Conservation (phyloP, 37 sponge, comb jelly and placozoan genomes). For the Tethya wilhelma region DNA sequence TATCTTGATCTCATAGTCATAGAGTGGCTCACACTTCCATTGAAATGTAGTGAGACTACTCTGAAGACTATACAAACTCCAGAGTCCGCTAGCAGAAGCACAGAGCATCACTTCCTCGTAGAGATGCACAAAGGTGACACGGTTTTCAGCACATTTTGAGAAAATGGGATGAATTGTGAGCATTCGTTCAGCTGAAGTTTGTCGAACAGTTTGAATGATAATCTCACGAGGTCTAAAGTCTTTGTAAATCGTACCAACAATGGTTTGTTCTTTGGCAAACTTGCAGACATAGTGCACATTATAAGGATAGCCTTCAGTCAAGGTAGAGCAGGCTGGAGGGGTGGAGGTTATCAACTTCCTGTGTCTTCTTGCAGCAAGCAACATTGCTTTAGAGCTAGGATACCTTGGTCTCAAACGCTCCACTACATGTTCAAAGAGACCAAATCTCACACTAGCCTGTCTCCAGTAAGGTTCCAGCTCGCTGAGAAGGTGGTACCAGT, state of each 20-base stretch:
- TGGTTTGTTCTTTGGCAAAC: neutral
- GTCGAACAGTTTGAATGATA: slow-evolving; percentile 2
- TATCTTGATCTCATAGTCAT: slow-evolving; percentile 21
- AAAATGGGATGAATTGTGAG: neutral
- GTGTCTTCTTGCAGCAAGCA: slow-evolving; percentile 11
- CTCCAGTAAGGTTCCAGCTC: slow-evolving; percentile 50
- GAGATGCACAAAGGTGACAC: slow-evolving; percentile 28
- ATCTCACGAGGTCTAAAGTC: slow-evolving; percentile 47
- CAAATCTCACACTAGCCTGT: slow-evolving; percentile 8
- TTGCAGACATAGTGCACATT: slow-evolving; percentile 35
- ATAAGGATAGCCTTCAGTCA: slow-evolving; percentile 21
- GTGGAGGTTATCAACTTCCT: neutral
- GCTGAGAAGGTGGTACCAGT: slow-evolving; percentile 23
- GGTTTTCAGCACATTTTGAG: slow-evolving; percentile 4
- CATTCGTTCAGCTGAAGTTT: neutral
- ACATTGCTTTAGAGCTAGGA: neutral
- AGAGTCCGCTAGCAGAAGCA: slow-evolving; percentile 51
- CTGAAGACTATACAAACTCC: slow-evolving; percentile 26
- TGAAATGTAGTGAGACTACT: neutral
- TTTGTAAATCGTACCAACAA: slow-evolving; percentile 38
- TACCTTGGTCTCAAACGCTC: neutral
- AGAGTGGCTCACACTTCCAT: slow-evolving; percentile 24
- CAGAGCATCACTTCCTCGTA: neutral
- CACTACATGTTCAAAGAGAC: slow-evolving; percentile 21
- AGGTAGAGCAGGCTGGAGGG: neutral